These are phyloP conservation scores for Bufotes viridis DNA, from an alignment of 2,797 vertebrate species.

Conservation along the genomic window DNA sequence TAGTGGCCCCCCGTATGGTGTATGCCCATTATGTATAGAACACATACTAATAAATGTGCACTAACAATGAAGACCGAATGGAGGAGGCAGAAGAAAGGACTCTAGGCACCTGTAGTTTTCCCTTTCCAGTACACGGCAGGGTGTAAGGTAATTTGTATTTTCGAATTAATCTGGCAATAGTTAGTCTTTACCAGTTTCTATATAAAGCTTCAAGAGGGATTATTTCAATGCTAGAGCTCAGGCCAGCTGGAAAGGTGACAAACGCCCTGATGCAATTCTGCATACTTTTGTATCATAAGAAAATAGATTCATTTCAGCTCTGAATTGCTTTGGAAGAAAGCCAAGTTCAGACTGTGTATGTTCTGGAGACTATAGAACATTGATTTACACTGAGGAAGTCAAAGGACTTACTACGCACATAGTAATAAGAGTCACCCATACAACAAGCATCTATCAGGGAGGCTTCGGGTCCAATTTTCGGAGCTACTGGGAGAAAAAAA, in stretches of 20 bases:
- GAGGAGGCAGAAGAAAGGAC: too few species aligned
- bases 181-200: neutral
- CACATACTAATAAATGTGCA: neutral
- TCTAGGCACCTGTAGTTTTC: neutral
- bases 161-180: neutral
- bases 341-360: too few species aligned
- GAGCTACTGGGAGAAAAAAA: too few species aligned
- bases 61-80: too few species aligned
- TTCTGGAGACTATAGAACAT: too few species aligned
- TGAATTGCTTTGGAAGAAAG: conserved; percentile 32
- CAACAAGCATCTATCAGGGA: too few species aligned
- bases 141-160: neutral
- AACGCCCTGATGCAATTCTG: conserved; percentile 42
- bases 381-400: too few species aligned
- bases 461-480: too few species aligned
- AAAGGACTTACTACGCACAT: too few species aligned
- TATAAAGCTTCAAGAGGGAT: neutral
- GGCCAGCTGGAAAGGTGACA: conserved; percentile 7
- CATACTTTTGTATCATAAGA: conserved; percentile 46
- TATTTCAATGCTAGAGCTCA: neutral
- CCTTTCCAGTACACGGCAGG: neutral
- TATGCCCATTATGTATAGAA: neutral
- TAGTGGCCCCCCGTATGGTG: neutral
- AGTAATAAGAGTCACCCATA: too few species aligned
- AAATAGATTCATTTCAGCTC: conserved; percentile 47